A percentile compares a stretch with the other conserved stretches of the same genome.
These are phyloP conservation scores for Aleadryas rufinucha DNA, from an alignment of 2,113 vertebrate genomes.

Conservation along the genomic window DNA sequence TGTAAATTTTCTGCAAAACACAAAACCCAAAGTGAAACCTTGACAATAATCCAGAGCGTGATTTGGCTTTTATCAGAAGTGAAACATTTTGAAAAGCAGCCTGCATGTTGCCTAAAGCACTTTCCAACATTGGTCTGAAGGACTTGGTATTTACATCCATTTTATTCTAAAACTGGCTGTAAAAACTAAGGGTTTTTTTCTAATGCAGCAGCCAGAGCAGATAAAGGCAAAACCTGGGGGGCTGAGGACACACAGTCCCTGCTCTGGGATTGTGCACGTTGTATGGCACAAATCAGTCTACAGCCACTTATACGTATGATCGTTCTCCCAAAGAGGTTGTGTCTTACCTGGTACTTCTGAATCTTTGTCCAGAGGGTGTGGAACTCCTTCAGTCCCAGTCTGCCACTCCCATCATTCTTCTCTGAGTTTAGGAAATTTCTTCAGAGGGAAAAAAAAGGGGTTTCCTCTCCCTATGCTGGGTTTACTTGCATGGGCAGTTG, in stretches of 20 bases:
- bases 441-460: background rate
- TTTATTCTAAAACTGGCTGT: background rate
- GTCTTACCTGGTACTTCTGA: constrained; percentile 75
- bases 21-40: background rate
- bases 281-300: background rate
- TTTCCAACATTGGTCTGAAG: background rate
- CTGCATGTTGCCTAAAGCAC: accelerated
- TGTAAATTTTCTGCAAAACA: constrained; percentile 75
- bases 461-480: background rate
- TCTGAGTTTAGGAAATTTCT: constrained; percentile 42
- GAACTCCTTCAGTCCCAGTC: constrained; percentile 81
- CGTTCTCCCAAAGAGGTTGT: background rate
- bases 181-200: background rate
- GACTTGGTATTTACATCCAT: background rate
- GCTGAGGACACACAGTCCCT: background rate
- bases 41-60: background rate
- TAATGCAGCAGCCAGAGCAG: background rate
- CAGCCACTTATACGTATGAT: accelerated
- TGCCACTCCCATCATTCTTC: constrained; percentile 76
- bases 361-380: constrained; percentile 79
- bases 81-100: background rate
- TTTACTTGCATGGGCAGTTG: background rate
- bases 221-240: background rate
- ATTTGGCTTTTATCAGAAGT: background rate
- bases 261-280: background rate